Evolutionary conservation across 2,888 invertebrate species (phyloP).

Genomic region (Bellardia pandia): DNA sequence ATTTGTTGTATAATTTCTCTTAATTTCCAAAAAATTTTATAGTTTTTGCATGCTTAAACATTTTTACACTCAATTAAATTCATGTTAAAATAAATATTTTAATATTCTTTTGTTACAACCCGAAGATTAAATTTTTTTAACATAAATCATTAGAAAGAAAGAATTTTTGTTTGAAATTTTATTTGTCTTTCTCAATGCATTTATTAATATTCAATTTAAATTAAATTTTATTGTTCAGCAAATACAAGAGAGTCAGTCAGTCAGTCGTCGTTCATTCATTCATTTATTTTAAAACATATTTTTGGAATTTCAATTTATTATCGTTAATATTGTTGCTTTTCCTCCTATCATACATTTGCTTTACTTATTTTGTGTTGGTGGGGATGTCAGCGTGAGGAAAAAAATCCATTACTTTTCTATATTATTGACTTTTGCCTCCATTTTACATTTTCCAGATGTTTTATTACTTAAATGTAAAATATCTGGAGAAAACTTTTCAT

Average conservation of each 20-base stretch:
- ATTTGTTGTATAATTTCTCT: constrained; percentile 1
- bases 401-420: constrained; percentile 41
- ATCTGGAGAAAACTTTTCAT: no score
- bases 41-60: background rate
- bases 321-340: constrained; percentile 35
- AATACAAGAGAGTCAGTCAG: background rate
- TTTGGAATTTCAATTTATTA: constrained; percentile 64
- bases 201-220: constrained; percentile 58
- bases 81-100: no score
- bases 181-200: constrained; percentile 42
- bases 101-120: no score
- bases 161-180: constrained; percentile 29
- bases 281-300: constrained; percentile 25
- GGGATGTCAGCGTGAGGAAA: constrained; percentile 11
- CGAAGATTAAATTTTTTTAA: background rate
- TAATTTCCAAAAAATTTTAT: constrained; percentile 2
- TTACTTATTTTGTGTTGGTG: constrained; percentile 1
- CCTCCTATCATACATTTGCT: background rate
- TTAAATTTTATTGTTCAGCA: constrained; percentile 41
- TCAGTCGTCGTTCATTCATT: constrained; percentile 33
- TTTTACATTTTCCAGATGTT: constrained; percentile 71
- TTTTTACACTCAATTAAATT: constrained; percentile 24
- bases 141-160: background rate
- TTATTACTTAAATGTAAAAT: constrained; percentile 35
- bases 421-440: constrained; percentile 69